phyloP scores from a whole-genome alignment of 2,888 invertebrate species.

The Drosophila lutescens region DNA sequence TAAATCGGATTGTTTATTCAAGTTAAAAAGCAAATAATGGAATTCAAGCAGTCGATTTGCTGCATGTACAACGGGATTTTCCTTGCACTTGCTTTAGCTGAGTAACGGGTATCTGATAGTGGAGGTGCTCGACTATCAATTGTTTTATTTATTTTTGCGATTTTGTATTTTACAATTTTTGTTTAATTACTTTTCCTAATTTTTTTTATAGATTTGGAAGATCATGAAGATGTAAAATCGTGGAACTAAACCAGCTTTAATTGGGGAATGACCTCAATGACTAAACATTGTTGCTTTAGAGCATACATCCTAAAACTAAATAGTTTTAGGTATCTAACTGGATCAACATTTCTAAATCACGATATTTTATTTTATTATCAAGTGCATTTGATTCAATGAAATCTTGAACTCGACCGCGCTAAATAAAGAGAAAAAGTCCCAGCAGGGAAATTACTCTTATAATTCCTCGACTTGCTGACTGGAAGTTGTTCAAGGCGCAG shows the following conservation, averaged over 20 bases:
- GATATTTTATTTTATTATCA: background rate
- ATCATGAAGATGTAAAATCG: conserved; percentile 64
- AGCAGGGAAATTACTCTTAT: conserved; percentile 61
- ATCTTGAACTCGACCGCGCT: conserved; percentile 35
- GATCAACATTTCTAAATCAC: background rate
- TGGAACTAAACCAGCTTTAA: background rate
- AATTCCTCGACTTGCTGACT: conserved; percentile 47
- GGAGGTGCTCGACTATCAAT: too few species aligned
- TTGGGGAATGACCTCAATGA: background rate
- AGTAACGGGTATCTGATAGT: too few species aligned
- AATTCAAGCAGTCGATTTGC: too few species aligned
- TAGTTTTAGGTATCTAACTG: background rate
- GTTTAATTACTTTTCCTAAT: background rate
- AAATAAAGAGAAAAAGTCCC: conserved; percentile 68
- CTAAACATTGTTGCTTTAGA: too few species aligned
- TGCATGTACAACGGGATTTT: too few species aligned
- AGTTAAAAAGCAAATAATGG: too few species aligned
- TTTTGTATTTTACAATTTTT: background rate
- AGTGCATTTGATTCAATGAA: background rate
- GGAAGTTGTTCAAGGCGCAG: conserved; percentile 60
- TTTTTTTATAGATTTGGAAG: conserved; percentile 59
- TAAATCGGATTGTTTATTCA: too few species aligned
- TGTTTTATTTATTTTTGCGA: background rate
- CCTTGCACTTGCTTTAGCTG: too few species aligned
- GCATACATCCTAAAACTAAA: too few species aligned